phyloP scores from a whole-genome alignment of 2,888 invertebrate genomes.

The Stenotaenia linearis region DNA sequence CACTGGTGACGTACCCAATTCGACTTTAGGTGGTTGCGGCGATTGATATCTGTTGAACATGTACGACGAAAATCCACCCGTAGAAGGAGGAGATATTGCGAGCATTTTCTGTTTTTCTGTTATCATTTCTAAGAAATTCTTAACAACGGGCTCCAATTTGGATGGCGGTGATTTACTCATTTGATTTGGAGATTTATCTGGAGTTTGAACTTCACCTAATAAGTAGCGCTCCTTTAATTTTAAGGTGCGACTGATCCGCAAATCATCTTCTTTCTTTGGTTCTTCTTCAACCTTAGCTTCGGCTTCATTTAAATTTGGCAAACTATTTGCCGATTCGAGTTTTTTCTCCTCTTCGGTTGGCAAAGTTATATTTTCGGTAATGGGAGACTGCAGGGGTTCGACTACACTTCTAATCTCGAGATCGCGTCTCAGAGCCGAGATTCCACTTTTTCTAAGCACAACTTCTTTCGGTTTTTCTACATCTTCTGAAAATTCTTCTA shows the following conservation, averaged over 20 bases:
- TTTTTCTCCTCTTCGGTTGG: background rate
- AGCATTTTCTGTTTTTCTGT: slow-evolving; percentile 81
- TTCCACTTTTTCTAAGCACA: slow-evolving; percentile 10
- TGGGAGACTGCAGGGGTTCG: slow-evolving; percentile 7
- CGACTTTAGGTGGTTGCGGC: background rate
- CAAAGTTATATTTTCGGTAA: background rate
- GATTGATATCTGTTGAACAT: background rate
- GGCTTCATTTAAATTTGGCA: slow-evolving; percentile 32
- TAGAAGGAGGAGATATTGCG: slow-evolving; percentile 47
- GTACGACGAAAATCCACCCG: background rate
- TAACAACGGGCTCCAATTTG: slow-evolving; percentile 74
- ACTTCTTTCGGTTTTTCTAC: slow-evolving; percentile 32
- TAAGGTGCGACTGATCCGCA: slow-evolving; percentile 38
- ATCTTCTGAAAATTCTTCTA: background rate
- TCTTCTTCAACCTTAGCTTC: slow-evolving; percentile 1
- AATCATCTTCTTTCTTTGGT: slow-evolving; percentile 32
- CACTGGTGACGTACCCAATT: background rate
- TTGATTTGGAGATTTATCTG: background rate
- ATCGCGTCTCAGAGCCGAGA: background rate
- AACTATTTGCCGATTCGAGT: slow-evolving; percentile 32
- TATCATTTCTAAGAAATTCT: slow-evolving; percentile 76
- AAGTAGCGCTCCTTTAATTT: slow-evolving; percentile 35
- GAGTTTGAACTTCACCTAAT: slow-evolving; percentile 24
- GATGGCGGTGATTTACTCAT: slow-evolving; percentile 43
- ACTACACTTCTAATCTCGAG: background rate